A percentile compares a stretch with the other conserved stretches of the same genome.
Conservation (phyloP, 2,113 vertebrate species). For the Sceloporus undulatus region DNA sequence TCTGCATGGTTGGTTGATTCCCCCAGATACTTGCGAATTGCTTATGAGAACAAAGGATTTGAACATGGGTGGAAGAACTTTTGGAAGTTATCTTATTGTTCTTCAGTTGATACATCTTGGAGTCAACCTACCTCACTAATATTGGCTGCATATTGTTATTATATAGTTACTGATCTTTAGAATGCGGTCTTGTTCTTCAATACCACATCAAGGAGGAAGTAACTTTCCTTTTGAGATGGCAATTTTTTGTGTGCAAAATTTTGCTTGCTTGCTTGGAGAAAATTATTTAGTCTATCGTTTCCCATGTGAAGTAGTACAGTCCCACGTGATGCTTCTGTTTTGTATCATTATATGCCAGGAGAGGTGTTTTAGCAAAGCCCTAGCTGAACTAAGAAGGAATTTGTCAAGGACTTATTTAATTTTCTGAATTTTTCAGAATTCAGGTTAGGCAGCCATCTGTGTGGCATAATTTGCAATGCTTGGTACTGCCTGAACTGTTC, state of each 20-base stretch:
- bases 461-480: too few relatives aligned
- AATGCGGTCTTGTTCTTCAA: not conserved
- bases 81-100: not conserved
- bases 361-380: not conserved
- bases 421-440: too few relatives aligned
- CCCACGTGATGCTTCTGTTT: not conserved
- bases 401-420: not conserved
- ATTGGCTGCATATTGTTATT: not conserved
- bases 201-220: not conserved
- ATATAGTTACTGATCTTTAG: not conserved
- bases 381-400: not conserved
- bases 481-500: too few relatives aligned
- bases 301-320: not conserved
- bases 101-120: not conserved
- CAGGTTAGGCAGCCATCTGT: too few relatives aligned
- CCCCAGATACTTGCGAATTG: not conserved
- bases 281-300: not conserved
- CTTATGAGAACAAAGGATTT: not conserved
- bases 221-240: not conserved
- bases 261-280: not conserved
- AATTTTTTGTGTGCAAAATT: not conserved
- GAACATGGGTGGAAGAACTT: not conserved
- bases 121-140: not conserved
- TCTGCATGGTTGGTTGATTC: not conserved
- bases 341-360: too few relatives aligned